These are phyloP conservation scores for Grammomys dolichurus DNA, from an alignment of 2,113 vertebrate genomes.

Conservation along the genomic window DNA sequence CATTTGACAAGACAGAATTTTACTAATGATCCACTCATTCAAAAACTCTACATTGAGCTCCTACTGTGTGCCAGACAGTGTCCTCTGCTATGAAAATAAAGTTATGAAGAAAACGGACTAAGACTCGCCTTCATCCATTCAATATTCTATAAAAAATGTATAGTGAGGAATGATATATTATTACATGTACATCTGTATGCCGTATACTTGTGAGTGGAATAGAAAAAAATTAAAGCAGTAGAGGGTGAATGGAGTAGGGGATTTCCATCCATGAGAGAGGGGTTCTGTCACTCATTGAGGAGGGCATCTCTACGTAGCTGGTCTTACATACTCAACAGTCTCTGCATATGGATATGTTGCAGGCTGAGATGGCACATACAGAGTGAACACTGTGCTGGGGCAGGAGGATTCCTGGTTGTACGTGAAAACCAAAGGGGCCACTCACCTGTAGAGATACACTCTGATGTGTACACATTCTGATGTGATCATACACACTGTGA, in stretches of 20 bases:
- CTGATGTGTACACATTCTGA: too few species aligned
- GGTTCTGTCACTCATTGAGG: neutral
- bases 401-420: neutral
- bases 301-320: neutral
- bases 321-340: accelerated
- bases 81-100: neutral
- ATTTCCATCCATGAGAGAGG: neutral
- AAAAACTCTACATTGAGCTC: neutral
- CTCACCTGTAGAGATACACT: neutral
- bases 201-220: neutral
- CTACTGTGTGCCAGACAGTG: neutral
- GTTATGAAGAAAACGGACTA: neutral
- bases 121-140: neutral
- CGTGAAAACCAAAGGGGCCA: accelerated
- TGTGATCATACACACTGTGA: neutral
- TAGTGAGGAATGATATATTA: neutral
- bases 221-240: neutral
- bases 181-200: too few species aligned
- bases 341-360: too few species aligned
- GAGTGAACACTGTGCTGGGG: too few species aligned
- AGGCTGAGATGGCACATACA: accelerated
- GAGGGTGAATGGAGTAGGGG: neutral
- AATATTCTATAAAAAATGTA: neutral
- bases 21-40: neutral
- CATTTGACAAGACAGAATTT: neutral